Evolutionary conservation across 2,888 invertebrate species (phyloP), one percentile per base, ranked within the genome.

Genomic region (Ecliptopera silaceata): DNA sequence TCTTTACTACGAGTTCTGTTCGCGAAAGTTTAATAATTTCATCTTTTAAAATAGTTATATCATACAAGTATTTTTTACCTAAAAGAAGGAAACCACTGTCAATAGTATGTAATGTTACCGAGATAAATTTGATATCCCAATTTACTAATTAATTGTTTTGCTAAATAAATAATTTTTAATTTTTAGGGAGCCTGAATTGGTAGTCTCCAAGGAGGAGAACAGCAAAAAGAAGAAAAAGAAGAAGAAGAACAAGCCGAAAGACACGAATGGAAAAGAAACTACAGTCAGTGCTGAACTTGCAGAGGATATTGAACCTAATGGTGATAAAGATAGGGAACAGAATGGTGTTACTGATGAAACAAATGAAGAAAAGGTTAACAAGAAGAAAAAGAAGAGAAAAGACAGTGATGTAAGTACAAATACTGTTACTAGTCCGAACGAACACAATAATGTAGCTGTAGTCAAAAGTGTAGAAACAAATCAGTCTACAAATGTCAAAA

Each of bases 141-240:
- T n/a, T n/a, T n/a, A n/a, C n/a, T n/a, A n/a, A 13, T 6, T 11
- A n/a, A 2, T 34, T 13, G 6, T 18, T 11, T 18, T 17, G 11
- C 18, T 39, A 10, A 11, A 18, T 39, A n/a, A 36, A 13, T 39
- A 8, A 1, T 6, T 34, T 31, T 26, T 1, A 22, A 36, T 39
- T 34, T 38, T 10, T 77, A 91, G 91, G 29, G 84, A 86, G 51
- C 90, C 85, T 18, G 86, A 88, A 65, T 68, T 86, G 59, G 74
- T 79, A 4, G 78, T 82, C 2, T 78, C 87, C 11, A 62, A 77
- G 54, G 71, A 84, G 68, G 75, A 73, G 17, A 82, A 79, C 42
- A 86, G 82, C 67, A 89, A 85, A 70, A 83, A 85, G 69, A 87
- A 84, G 73, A 91, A 83, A 52, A 65, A 67, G 56, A 64, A 66